Conservation (phyloP, 2,888 invertebrate species). For the Cancer borealis region DNA sequence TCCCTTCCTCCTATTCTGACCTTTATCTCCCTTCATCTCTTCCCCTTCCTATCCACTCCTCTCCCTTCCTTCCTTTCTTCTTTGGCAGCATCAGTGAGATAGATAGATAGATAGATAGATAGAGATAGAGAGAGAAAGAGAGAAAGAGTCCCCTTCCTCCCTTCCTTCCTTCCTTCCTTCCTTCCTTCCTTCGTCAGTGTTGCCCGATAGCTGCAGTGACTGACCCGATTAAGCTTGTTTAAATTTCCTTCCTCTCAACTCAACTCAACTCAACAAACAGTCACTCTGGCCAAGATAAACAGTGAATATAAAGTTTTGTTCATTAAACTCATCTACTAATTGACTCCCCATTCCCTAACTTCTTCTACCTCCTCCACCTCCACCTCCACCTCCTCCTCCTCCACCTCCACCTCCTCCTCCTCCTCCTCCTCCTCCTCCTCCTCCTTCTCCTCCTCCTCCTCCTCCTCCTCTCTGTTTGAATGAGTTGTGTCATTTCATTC, state of each 20-base stretch:
- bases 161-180: too few species aligned
- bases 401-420: neutral
- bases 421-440: neutral
- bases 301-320: neutral
- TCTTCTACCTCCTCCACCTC: neutral
- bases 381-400: neutral
- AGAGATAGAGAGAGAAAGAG: too few species aligned
- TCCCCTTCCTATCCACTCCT: too few species aligned
- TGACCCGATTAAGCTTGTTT: neutral
- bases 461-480: too few species aligned
- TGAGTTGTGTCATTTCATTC: too few species aligned
- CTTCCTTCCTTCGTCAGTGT: neutral
- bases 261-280: neutral
- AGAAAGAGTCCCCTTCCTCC: too few species aligned
- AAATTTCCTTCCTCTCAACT: slow-evolving; percentile 9
- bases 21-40: too few species aligned
- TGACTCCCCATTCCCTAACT: neutral
- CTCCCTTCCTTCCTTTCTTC: too few species aligned
- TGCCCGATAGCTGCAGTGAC: neutral
- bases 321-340: slow-evolving; percentile 34
- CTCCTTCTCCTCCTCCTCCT: too few species aligned
- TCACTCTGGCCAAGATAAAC: neutral
- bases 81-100: too few species aligned
- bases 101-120: too few species aligned
- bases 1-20: too few species aligned